Evolutionary conservation across 2,797 vertebrate genomes (phyloP), one percentile per base, ranked within the genome.

Genomic region (Cossypha caffra): DNA sequence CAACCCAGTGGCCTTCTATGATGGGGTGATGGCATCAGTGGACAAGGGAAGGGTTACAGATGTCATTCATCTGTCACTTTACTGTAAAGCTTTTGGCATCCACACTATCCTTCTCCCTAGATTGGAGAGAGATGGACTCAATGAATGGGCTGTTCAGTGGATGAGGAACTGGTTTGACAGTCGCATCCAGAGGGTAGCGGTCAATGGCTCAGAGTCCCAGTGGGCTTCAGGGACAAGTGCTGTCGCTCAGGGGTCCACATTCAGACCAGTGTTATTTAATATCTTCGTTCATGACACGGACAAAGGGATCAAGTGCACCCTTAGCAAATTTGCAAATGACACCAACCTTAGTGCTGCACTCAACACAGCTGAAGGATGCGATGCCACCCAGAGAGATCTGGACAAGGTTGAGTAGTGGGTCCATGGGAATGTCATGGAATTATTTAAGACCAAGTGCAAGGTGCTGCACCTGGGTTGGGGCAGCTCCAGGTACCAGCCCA

Each of bases 351-450:
- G 28, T 19, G 10, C 13, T n/a, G 28, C 8, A 23, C 1, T 3
- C 33, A 45, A 9, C 62, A 51, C 4, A 37, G 10, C 9, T 45
- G 10, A 67, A 75, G 10, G n/a, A n/a, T 23, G 5, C 7, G 26
- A 58, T 23, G n/a, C 19, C 19, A 33, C 4, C 40, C 26, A 43
- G 43, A 23, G 15, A 4, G 16, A 57, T 14, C 25, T 42, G 59
- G 31, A 48, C 31, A 42, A 35, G 7, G 9, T 62, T 0, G 0
- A 19, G 29, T 24, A n/a, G 3, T 43, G n/a, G 3, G 8, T 4
- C 7, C 18, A 24, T n/a, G 28, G 45, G 7, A 45, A 59, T 51
- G 23, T 67, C 42, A 38, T 23, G 45, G 3, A 6, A 4, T 50
- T 66, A n/a, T 48, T 2, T 4, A 75, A 43, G 52, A 14, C 13